Evolutionary conservation across 2,797 vertebrate species (phyloP).

Genomic region (Esox lucius): DNA sequence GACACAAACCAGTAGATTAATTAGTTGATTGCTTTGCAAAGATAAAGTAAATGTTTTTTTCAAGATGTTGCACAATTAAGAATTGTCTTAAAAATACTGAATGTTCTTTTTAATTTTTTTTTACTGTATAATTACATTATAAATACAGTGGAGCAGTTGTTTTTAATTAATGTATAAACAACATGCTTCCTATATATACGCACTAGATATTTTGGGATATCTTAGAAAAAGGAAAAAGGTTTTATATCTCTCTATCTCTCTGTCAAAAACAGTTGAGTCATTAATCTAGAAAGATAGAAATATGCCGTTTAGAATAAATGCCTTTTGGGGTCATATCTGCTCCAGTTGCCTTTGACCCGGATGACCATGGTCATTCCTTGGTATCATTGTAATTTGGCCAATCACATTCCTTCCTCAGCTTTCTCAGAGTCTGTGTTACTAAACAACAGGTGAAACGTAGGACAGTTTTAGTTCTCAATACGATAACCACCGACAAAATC

Average conservation of each 20-base stretch:
- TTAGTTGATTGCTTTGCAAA: constrained; percentile 15
- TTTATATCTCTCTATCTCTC: no score
- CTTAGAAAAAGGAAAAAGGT: no score
- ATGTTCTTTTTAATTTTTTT: no score
- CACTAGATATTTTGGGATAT: no score
- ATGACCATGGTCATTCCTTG: no score
- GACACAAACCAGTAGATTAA: constrained; percentile 11
- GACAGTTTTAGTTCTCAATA: constrained; percentile 38
- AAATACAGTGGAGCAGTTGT: constrained; percentile 54
- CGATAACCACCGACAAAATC: constrained; percentile 32
- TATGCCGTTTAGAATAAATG: no score
- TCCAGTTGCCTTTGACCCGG: no score
- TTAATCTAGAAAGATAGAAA: no score
- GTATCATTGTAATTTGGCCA: not conserved
- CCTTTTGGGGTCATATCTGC: no score
- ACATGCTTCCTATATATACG: constrained; percentile 27
- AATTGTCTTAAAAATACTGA: constrained; percentile 49
- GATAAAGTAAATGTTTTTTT: not conserved
- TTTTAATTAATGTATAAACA: constrained; percentile 40
- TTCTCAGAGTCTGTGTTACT: constrained; percentile 11
- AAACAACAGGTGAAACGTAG: constrained; percentile 16
- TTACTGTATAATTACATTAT: constrained; percentile 54
- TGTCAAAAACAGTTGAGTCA: no score
- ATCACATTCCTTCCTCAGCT: not conserved
- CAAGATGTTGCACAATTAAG: constrained; percentile 48